These are phyloP conservation scores for Turritopsis dohrnii DNA, from an alignment of 30 jellyfish, hydroid and myxozoan genomes.

Conservation along the genomic window DNA sequence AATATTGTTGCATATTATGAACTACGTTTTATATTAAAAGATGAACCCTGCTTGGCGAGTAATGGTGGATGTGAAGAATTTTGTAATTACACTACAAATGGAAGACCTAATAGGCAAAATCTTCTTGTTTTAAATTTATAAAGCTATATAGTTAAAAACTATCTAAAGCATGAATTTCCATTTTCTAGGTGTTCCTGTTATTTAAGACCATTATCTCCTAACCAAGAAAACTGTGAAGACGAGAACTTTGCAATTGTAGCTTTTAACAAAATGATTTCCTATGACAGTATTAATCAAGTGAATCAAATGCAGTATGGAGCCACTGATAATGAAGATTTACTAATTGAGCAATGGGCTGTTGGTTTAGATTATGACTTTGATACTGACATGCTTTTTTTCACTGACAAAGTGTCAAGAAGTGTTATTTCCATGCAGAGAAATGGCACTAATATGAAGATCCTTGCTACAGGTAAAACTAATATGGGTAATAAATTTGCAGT, in stretches of 20 bases:
- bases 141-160: too few species aligned
- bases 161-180: too few species aligned
- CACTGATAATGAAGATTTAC: neutral
- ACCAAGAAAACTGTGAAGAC: neutral
- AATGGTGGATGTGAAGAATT: neutral
- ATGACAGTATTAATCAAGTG: neutral
- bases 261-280: neutral
- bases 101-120: neutral
- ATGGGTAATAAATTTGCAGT: too few species aligned
- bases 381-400: neutral
- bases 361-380: neutral
- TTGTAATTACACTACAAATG: neutral
- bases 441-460: neutral
- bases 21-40: too few species aligned
- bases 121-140: too few species aligned
- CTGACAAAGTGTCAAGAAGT: neutral
- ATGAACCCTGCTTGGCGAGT: neutral
- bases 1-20: too few species aligned
- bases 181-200: neutral
- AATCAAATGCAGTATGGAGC: neutral
- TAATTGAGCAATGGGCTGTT: neutral
- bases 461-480: neutral
- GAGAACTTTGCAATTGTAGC: neutral
- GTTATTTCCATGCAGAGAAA: neutral
- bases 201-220: neutral